Percentiles rank a stretch among this genome's conserved stretches.
These are phyloP conservation scores for Sicus ferrugineus DNA, from an alignment of 2,888 invertebrate species.

Conservation along the genomic window DNA sequence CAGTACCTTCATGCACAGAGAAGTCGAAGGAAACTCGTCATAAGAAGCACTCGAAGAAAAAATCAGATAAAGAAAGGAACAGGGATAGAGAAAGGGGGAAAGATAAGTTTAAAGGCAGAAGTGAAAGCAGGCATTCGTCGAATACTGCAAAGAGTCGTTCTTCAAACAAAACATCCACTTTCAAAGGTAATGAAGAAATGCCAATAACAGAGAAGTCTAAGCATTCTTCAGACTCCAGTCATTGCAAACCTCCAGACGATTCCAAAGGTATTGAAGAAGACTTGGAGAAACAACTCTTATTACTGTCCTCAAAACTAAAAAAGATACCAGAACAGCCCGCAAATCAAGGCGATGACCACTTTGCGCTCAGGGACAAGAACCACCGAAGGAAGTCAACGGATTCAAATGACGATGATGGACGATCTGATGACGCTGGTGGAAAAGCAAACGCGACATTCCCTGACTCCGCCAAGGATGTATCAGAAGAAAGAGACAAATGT, in stretches of 20 bases:
- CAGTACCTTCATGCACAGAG: not conserved
- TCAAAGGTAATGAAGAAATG: slow-evolving; percentile 41
- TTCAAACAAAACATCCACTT: slow-evolving; percentile 37
- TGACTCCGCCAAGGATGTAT: slow-evolving; percentile 1
- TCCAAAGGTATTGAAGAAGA: slow-evolving; percentile 40
- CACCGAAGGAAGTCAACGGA: slow-evolving; percentile 78
- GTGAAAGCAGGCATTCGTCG: slow-evolving; percentile 48
- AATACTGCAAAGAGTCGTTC: slow-evolving; percentile 35
- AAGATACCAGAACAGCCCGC: slow-evolving; percentile 37
- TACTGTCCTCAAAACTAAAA: slow-evolving; percentile 51
- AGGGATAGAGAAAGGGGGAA: slow-evolving; percentile 30
- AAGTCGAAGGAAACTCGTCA: slow-evolving; percentile 39
- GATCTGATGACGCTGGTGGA: slow-evolving; percentile 44
- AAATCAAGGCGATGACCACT: slow-evolving; percentile 72
- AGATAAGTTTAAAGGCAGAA: slow-evolving; percentile 41
- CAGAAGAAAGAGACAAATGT: slow-evolving; percentile 4
- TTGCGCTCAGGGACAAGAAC: slow-evolving; percentile 71
- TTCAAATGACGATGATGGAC: slow-evolving; percentile 76
- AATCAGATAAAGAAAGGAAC: slow-evolving; percentile 30
- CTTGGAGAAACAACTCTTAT: slow-evolving; percentile 43
- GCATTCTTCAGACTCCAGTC: slow-evolving; percentile 40
- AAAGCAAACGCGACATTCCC: not conserved
- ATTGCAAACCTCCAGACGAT: slow-evolving; percentile 33
- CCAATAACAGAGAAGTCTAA: slow-evolving; percentile 42
- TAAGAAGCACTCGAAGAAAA: slow-evolving; percentile 51